Evolutionary conservation across 2,888 invertebrate species (phyloP).

Genomic region (Drosophila anomelani): DNA sequence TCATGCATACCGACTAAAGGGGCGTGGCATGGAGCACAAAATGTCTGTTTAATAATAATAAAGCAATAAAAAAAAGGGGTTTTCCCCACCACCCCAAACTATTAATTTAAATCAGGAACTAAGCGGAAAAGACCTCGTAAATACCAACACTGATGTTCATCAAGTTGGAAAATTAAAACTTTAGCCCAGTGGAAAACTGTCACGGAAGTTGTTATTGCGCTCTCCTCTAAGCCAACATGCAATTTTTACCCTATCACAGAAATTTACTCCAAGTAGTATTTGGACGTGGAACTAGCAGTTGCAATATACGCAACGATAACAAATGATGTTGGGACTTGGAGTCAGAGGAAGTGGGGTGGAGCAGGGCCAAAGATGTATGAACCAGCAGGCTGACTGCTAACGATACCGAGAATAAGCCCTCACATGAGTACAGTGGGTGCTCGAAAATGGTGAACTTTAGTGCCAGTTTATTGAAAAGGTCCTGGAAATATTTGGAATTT

Average conservation of each 20-base stretch:
- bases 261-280: conserved; percentile 12
- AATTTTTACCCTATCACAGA: conserved; percentile 26
- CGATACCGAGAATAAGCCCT: conserved; percentile 28
- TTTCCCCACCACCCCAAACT: neutral
- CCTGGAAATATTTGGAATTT: neutral
- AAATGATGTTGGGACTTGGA: conserved; percentile 62
- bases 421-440: conserved; percentile 34
- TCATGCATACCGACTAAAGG: conserved; percentile 23
- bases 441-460: neutral
- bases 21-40: conserved; percentile 20
- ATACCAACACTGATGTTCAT: conserved; percentile 27
- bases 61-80: neutral
- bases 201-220: conserved; percentile 53
- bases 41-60: neutral
- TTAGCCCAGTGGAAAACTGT: conserved; percentile 11
- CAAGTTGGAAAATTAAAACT: conserved; percentile 24
- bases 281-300: conserved; percentile 45
- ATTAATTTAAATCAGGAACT: conserved; percentile 12
- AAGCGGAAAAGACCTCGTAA: conserved; percentile 14
- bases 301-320: conserved; percentile 66
- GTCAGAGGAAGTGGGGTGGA: conserved; percentile 2
- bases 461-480: neutral
- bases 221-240: conserved; percentile 42
- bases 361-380: conserved; percentile 18
- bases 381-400: conserved; percentile 31